A percentile compares a stretch with the other conserved stretches of the same genome.
phyloP scores from a whole-genome alignment of 2,113 vertebrate species.

The Anarhynchus alexandrinus region DNA sequence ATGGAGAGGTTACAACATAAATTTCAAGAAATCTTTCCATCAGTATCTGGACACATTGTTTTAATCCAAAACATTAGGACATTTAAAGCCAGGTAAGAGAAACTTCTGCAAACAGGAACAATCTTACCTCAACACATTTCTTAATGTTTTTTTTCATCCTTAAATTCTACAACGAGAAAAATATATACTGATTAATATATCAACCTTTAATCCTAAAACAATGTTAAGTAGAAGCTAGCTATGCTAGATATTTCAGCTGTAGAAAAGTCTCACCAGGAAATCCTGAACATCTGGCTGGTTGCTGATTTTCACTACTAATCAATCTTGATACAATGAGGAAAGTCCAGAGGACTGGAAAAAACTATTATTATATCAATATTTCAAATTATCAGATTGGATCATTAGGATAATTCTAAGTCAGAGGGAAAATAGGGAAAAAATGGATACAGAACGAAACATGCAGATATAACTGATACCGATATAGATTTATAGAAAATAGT shows the following conservation, averaged over 20 bases:
- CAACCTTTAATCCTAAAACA: not conserved
- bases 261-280: not conserved
- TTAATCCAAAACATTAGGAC: not conserved
- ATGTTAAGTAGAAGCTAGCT: not conserved
- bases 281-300: not conserved
- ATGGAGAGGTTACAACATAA: not conserved
- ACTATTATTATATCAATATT: not conserved
- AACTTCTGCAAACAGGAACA: not conserved
- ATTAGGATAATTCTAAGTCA: not conserved
- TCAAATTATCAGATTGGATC: not conserved
- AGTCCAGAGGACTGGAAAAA: not conserved
- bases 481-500: not conserved
- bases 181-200: not conserved
- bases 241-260: not conserved
- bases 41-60: not conserved
- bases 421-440: not conserved
- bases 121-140: not conserved
- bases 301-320: not conserved
- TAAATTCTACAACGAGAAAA: not conserved
- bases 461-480: not conserved
- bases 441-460: not conserved
- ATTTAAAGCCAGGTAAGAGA: not conserved
- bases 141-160: not conserved
- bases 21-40: not conserved
- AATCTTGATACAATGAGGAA: not conserved